Base-by-base conservation (phyloP, 2,888 invertebrate species). In the Diarsia dahlii region DNA sequence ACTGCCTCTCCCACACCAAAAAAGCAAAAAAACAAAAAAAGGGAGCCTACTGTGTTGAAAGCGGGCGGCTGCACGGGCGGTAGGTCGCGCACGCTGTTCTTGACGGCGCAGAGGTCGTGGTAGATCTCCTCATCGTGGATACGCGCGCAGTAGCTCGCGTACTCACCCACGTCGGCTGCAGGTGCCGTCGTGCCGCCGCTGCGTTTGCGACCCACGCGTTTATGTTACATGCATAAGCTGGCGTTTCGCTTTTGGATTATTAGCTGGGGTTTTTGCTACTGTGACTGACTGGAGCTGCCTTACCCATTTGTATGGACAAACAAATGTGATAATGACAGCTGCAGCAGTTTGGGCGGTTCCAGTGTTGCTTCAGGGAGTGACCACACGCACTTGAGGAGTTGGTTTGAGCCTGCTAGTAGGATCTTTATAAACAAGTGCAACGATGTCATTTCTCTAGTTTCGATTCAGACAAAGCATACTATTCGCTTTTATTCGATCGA, bases 41-140 rank as follows among this genome's bases (percentile, higher is more conserved):
- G 82, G 83, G 88, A 78, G 45, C 76, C 79, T 81, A 97, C 95
- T 96, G 97, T 93, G 94, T 95, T 93, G 92, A 94, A 93, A 93
- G 95, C 93, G 92, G 94, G 94, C 91, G 94, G 92, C 89, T 93
- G 92, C 83, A 90, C 94, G 92, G 96, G 95, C 94, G 96, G 96
- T 94, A 95, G 96, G 90, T 95, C 96, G 92, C 95, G 94, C 60
- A 86, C 87, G 90, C 94, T 95, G 88, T 95, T 95, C 95, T 97
- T 97, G 92, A 98, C 97, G 89, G 98, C 98, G 97, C 98, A 99
- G 93, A 99, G 97, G 97, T 99, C 99, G 97, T 99, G 99, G 97
- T 99, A 99, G 95, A 99, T 98, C 97, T 99, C 98, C 95, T 99
- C 99, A 94, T 98, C 98, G 96, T 98, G 98, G 92, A 97, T 97